A percentile compares a stretch with the other conserved stretches of the same genome.
These are phyloP conservation scores for Trimorus sp. DNA, from an alignment of 2,888 invertebrate genomes.

Conservation along the genomic window DNA sequence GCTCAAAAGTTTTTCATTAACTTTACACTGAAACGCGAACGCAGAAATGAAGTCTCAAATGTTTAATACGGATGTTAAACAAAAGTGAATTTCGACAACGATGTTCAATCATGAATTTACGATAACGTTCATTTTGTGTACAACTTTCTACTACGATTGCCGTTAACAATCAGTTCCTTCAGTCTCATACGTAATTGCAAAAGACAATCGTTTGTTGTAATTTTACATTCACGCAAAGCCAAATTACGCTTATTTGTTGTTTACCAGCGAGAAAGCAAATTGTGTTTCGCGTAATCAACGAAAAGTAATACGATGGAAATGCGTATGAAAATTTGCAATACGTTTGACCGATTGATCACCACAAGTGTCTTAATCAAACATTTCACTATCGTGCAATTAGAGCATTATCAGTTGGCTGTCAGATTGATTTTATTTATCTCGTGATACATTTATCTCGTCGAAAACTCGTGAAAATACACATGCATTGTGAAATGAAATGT, in stretches of 20 bases:
- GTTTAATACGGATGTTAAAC: background rate
- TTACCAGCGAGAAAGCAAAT: conserved; percentile 1
- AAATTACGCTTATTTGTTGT: background rate
- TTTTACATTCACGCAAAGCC: background rate
- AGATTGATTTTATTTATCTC: no score
- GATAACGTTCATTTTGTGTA: no score
- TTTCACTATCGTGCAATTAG: background rate
- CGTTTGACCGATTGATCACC: background rate
- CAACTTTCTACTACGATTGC: no score
- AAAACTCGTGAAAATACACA: no score
- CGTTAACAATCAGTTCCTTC: background rate
- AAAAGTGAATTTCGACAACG: no score
- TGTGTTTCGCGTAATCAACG: background rate
- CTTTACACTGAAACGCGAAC: background rate
- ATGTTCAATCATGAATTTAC: no score
- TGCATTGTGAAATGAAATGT: no score
- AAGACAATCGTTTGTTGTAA: background rate
- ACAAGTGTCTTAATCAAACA: background rate
- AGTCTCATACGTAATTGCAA: background rate
- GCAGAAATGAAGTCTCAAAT: background rate
- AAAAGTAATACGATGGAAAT: conserved; percentile 5
- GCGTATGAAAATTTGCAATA: background rate
- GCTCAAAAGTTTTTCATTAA: background rate
- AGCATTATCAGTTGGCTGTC: no score
- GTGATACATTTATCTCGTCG: no score